These are phyloP conservation scores for Zygogramma bicolorata DNA, from an alignment of 2,888 invertebrate species.

Conservation along the genomic window DNA sequence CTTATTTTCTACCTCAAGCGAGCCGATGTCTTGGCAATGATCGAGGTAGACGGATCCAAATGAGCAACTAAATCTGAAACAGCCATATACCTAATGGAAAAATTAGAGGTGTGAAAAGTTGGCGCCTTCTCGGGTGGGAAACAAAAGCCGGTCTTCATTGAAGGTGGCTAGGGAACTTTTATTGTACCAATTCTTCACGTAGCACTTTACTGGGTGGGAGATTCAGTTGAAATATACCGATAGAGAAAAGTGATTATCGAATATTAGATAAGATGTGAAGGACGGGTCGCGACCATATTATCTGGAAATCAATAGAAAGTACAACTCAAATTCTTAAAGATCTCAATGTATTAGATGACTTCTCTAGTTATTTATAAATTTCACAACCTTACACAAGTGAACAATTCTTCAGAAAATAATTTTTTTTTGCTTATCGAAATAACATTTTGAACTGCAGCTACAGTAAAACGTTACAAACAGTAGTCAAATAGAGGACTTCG, in stretches of 20 bases:
- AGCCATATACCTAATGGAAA: slow-evolving; percentile 33
- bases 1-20: slow-evolving; percentile 1
- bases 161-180: not conserved
- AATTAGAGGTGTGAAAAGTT: slow-evolving; percentile 43
- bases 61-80: slow-evolving; percentile 25
- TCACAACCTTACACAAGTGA: no score
- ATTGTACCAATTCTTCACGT: not conserved
- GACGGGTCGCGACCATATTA: no score
- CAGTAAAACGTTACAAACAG: no score
- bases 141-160: slow-evolving; percentile 10
- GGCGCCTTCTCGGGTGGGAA: slow-evolving; percentile 32
- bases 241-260: not conserved
- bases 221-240: not conserved
- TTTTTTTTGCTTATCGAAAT: no score
- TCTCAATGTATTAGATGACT: no score
- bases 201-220: not conserved
- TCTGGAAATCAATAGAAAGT: no score
- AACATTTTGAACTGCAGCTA: no score
- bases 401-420: no score
- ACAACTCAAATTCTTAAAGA: no score
- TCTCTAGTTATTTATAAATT: no score
- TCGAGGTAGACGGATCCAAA: slow-evolving; percentile 22
- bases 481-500: no score
- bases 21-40: slow-evolving; percentile 26
- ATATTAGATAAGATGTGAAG: not conserved